Evolutionary conservation across 1,140 invertebrate genomes (phyloP), one percentile per base, ranked within the genome.

Genomic region (Pseudomyrmex flavicornis): DNA sequence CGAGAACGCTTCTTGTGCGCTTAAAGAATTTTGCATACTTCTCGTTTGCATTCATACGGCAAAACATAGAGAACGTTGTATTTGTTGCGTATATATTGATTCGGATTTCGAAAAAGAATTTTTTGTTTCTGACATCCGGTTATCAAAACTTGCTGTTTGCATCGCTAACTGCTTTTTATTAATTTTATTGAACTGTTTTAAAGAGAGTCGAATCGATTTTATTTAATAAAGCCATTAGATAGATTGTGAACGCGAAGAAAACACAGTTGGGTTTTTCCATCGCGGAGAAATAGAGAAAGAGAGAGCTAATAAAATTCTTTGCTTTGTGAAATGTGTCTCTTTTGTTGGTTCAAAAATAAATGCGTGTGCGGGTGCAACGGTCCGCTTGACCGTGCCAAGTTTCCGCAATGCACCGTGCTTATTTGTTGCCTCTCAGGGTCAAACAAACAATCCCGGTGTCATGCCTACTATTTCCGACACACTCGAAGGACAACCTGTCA

Each of bases 391-490:
- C 5, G 52, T 61, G 66, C 66, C 76, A 80, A 70, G 20, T 70
- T 58, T 70, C 54, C 54, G 44, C 20, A 70, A 48, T 59, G 44
- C 17, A 48, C 15, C 35, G 35, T 7, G 4, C 35, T 35, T 79
- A 79, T 79, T 59, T 59, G 54, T 79, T 59, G 35, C 72, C 58
- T 65, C 35, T 48, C 72, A 66, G 10, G 50, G 73, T 83, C 61
- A 12, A 48, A 48, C 35, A 46, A 66, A 66, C 70, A 75, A 73
- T 17, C 13, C 10, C 44, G 63, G 9, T 52, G 22, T 68, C 20
- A 26, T 83, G 68, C 66, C 68, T 83, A 79, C 68, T 86, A 84
- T 79, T 88, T 83, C 62, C 54, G 56, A n/a, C 56, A 10, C 52
- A 69, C 17, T 48, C n/a, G 13, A 26, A 48, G 22, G 20, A 65